phyloP scores from a whole-genome alignment of 2,888 invertebrate genomes.

The Boloria euphrosyne region DNA sequence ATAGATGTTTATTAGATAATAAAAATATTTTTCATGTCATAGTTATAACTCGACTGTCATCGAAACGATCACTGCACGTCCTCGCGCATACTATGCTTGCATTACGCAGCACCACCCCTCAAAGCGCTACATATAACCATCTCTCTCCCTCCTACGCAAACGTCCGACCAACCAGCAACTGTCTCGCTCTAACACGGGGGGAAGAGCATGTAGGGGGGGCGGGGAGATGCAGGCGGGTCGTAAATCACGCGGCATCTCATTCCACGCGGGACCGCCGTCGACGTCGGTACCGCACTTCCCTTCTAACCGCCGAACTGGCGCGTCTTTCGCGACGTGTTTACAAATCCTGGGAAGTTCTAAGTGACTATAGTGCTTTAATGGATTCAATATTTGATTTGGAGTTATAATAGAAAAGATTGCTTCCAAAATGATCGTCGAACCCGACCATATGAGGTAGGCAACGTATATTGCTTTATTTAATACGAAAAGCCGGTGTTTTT shows the following conservation, averaged over 20 bases:
- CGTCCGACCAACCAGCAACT: slow-evolving; percentile 45
- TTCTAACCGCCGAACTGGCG: slow-evolving; percentile 74
- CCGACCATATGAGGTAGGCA: slow-evolving; percentile 79
- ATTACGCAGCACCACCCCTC: slow-evolving; percentile 81
- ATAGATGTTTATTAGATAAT: slow-evolving; percentile 32
- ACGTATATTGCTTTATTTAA: slow-evolving; percentile 47
- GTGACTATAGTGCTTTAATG: slow-evolving; percentile 16
- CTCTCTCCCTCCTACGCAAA: slow-evolving; percentile 55
- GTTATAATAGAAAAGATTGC: slow-evolving; percentile 66
- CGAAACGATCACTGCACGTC: slow-evolving; percentile 79
- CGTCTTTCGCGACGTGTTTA: slow-evolving; percentile 81
- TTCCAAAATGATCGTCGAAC: slow-evolving; percentile 80
- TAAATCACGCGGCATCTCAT: slow-evolving; percentile 82
- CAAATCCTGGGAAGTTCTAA: slow-evolving; percentile 66
- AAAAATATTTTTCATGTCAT: slow-evolving; percentile 22
- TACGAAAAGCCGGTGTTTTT: slow-evolving; percentile 55
- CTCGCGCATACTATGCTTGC: slow-evolving; percentile 82
- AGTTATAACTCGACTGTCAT: slow-evolving; percentile 68
- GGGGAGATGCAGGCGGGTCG: slow-evolving; percentile 82
- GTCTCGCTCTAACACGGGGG: slow-evolving; percentile 63
- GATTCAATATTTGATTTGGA: slow-evolving; percentile 11
- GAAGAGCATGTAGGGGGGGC: slow-evolving; percentile 46
- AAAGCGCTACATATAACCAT: slow-evolving; percentile 63
- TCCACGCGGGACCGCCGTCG: slow-evolving; percentile 81
- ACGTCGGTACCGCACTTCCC: slow-evolving; percentile 79